Base-by-base conservation (phyloP, 2,888 invertebrate genomes). In the Mechanitis mazaeus region DNA sequence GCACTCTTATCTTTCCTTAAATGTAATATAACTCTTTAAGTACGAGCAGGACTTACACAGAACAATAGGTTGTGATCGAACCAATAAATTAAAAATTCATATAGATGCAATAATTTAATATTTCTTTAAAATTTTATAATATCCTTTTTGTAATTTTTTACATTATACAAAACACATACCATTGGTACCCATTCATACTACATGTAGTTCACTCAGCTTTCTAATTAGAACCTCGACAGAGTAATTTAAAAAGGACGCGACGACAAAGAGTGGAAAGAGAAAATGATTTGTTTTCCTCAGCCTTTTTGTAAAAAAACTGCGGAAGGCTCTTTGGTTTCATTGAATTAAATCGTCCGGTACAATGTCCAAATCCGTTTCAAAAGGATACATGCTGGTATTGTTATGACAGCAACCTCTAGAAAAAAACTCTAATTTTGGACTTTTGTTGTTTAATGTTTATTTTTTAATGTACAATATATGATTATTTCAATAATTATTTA, bases 301-400 rank as follows among this genome's bases (percentile, higher is more conserved):
- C 28, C 50, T 55, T 61, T 63, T 65, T 57, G 59, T 56, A 35
- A 45, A 65, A 63, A 63, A 57, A 59, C 55, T 60, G 60, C 63
- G 65, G 65, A 65, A 56, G 45, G 61, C 60, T 64, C 58, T 67
- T 72, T 69, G 64, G 63, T 70, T 69, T 68, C 65, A 75, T 73
- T 75, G 73, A 76, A 79, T 77, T 78, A 78, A 79, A 80, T 78
- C 78, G 74, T 72, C 60, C 69, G 61, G 63, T 65, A 61, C 55
- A 61, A 59, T 67, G 65, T 55, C 56, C 55, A 61, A 65, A 59
- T 65, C 59, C 33, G 42, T 58, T 60, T 55, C 42, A 53, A 63
- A 61, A 55, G 55, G 59, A 61, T 54, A 61, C 33, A 46, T n/a
- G 47, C 55, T 61, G 56, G 12, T 54, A 45, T 33, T n/a, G 55